Conservation (phyloP, 2,113 vertebrate genomes). For the Cynopterus brachyotis region DNA sequence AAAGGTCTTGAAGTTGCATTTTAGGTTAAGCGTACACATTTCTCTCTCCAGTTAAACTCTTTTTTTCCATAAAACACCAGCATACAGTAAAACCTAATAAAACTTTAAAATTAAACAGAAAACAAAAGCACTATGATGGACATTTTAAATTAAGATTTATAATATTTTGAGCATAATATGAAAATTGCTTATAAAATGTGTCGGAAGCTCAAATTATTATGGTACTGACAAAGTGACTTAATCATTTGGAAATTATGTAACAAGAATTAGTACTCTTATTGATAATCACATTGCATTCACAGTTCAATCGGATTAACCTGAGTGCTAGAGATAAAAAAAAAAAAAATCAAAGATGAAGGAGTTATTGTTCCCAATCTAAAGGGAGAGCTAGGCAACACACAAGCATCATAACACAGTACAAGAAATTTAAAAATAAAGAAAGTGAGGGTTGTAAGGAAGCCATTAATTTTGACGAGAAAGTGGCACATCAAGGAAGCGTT, state of each 20-base stretch:
- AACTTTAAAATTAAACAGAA: background rate
- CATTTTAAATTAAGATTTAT: slow-evolving; percentile 10
- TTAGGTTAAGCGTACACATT: background rate
- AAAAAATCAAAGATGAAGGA: background rate
- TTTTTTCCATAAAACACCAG: background rate
- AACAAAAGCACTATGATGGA: background rate
- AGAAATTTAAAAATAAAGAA: background rate
- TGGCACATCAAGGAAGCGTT: background rate
- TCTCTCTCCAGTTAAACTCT: background rate
- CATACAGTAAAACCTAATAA: background rate
- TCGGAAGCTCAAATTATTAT: slow-evolving; percentile 10
- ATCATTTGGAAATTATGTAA: background rate
- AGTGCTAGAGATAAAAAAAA: background rate
- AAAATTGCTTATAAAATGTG: slow-evolving; percentile 24
- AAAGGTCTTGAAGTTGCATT: background rate
- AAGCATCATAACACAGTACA: background rate
- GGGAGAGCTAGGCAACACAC: background rate
- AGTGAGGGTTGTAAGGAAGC: background rate
- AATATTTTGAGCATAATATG: background rate
- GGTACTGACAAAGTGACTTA: background rate
- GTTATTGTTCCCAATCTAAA: background rate
- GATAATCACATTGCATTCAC: background rate
- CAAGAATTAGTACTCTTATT: background rate
- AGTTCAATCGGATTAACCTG: background rate
- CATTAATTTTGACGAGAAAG: background rate